A percentile compares a stretch with the other conserved stretches of the same genome.
These are phyloP conservation scores for Acrobasis consociella DNA, from an alignment of 2,888 invertebrate species.

Conservation along the genomic window DNA sequence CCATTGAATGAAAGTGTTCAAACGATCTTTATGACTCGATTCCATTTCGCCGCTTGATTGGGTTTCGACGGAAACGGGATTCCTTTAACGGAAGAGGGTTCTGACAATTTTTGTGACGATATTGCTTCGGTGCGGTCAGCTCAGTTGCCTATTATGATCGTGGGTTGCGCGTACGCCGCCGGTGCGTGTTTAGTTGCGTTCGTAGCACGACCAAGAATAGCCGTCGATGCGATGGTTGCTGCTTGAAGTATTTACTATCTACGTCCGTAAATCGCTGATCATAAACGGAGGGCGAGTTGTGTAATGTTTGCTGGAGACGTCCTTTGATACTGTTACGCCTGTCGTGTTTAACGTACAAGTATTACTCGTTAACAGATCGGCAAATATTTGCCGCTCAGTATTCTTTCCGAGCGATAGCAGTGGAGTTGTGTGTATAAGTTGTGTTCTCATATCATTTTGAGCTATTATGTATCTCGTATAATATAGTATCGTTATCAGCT, in stretches of 20 bases:
- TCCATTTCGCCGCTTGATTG: slow-evolving; percentile 65
- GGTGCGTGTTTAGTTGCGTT: slow-evolving; percentile 73
- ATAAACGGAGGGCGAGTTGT: slow-evolving; percentile 56
- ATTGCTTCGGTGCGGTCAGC: slow-evolving; percentile 53
- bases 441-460: too few relatives aligned
- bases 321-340: slow-evolving; percentile 47
- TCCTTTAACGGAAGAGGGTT: slow-evolving; percentile 67
- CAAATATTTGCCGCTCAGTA: slow-evolving; percentile 56
- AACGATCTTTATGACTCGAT: slow-evolving; percentile 59
- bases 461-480: too few relatives aligned
- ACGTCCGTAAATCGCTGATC: slow-evolving; percentile 47
- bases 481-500: slow-evolving; percentile 48
- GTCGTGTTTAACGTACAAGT: slow-evolving; percentile 43
- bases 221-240: slow-evolving; percentile 62
- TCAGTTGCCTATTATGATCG: slow-evolving; percentile 58
- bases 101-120: slow-evolving; percentile 62
- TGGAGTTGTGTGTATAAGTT: slow-evolving; percentile 52
- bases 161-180: slow-evolving; percentile 65
- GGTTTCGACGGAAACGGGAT: slow-evolving; percentile 67
- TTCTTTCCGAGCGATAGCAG: slow-evolving; percentile 43
- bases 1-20: slow-evolving; percentile 55
- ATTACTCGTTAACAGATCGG: slow-evolving; percentile 51
- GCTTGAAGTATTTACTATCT: slow-evolving; percentile 50
- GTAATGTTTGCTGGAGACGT: slow-evolving; percentile 50
- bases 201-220: slow-evolving; percentile 75